Conservation (phyloP, 2,797 vertebrate species). For the Erpetoichthys calabaricus region DNA sequence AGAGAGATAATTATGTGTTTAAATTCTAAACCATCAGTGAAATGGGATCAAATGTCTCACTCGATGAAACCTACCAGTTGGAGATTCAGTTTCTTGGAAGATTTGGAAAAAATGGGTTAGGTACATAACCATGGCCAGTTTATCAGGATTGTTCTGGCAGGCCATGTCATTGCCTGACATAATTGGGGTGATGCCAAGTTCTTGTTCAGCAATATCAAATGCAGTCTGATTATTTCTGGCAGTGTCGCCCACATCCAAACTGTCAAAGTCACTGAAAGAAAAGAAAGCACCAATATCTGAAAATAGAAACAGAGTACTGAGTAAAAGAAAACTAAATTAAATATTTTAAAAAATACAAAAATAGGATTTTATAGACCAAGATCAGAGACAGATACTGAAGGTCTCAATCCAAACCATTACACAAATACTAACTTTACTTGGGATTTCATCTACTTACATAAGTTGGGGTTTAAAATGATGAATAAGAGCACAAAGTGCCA, state of each 20-base stretch:
- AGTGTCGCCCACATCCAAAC: slow-evolving; percentile 38
- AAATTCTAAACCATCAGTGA: too few species aligned
- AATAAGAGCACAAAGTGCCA: slow-evolving; percentile 75
- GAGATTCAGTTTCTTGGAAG: slow-evolving; percentile 33
- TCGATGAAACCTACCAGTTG: slow-evolving; percentile 35
- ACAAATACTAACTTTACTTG: too few species aligned
- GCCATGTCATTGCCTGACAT: slow-evolving; percentile 64
- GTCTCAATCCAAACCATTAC: too few species aligned
- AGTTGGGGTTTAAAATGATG: slow-evolving; percentile 66
- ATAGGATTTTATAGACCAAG: too few species aligned
- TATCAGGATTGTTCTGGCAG: slow-evolving; percentile 47
- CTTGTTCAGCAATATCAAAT: slow-evolving; percentile 58
- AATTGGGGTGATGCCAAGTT: slow-evolving; percentile 71
- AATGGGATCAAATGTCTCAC: too few species aligned
- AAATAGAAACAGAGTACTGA: not conserved
- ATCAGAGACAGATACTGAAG: too few species aligned
- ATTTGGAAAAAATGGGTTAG: slow-evolving; percentile 72
- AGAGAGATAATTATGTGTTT: too few species aligned
- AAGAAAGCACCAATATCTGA: not conserved
- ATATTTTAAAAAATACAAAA: too few species aligned
- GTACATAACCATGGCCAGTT: slow-evolving; percentile 76
- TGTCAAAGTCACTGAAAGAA: slow-evolving; percentile 52
- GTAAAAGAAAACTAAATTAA: too few species aligned
- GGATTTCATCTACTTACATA: slow-evolving; percentile 53
- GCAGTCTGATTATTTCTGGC: slow-evolving; percentile 55